Base-by-base conservation (phyloP, 2,113 vertebrate species). In the Pogonocichla stellata region DNA sequence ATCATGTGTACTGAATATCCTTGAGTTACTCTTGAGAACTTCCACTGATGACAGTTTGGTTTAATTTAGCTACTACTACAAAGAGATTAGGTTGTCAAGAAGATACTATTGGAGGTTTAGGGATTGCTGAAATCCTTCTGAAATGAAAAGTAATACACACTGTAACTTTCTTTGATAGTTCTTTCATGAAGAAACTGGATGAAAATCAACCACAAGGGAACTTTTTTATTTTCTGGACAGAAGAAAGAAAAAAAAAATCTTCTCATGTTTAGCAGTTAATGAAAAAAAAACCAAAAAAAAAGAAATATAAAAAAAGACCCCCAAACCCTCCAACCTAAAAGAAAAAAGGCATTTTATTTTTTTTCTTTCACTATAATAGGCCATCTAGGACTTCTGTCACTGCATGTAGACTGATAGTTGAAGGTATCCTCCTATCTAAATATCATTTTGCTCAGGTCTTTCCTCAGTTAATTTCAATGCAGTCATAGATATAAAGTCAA, bases 11-110 rank as follows among this genome's bases (percentile, higher is more conserved):
- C 78, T 77, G 87, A 94, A 90, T 91, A 89, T 96, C 70, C 78
- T 90, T 94, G 78, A 90, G 62, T 92, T 90, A 82, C 62, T 94
- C 87, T 87, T 95, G 93, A 95, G 93, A 87, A 87, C 50, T 91
- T 95, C 77, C 70, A 91, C 45, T 95, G 74, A 86, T 96, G 95
- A 83, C 87, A 95, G 91, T 95, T 95, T 91, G 87, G 91, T 97
- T 97, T 96, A 95, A 97, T 95, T 96, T 93, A 94, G 81, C 64
- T 92, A 92, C 71, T 36, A 74, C 93, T 94, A 96, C 58, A 88
- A 93, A 96, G 94, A 95, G 90, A 96, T 94, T 88, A 95, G 71
- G 67, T 95, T 96, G 95, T 96, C 90, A 96, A 92, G 86, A 93
- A 88, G 92, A 92, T 93, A 74, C 80, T 12, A 10, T 85, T 94